A percentile compares a stretch with the other conserved stretches of the same genome.
phyloP scores from a whole-genome alignment of 2,888 invertebrate species.

The Autographa gamma region DNA sequence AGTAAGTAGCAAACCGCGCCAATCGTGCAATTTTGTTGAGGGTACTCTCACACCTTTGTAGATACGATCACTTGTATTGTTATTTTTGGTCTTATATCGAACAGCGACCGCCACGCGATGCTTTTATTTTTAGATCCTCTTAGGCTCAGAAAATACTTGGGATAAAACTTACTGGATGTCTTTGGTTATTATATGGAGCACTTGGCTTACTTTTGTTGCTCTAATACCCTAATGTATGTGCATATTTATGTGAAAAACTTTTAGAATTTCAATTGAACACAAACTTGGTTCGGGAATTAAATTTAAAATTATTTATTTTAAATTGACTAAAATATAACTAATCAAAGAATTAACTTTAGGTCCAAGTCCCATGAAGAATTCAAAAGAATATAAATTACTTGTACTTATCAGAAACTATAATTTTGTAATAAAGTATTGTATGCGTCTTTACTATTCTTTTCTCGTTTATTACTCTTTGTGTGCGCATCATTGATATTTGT shows the following conservation, averaged over 20 bases:
- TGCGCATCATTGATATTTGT: constrained; percentile 12
- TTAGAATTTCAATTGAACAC: not conserved
- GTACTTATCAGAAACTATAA: not conserved
- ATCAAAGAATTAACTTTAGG: too few species aligned
- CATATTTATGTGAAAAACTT: not conserved
- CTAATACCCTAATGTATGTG: not conserved
- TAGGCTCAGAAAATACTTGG: constrained; percentile 45
- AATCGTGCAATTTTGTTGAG: constrained; percentile 45
- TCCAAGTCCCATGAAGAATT: too few species aligned
- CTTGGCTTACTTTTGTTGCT: not conserved
- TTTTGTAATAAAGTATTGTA: not conserved
- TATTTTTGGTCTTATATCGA: constrained; percentile 41
- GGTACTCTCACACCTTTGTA: constrained; percentile 43
- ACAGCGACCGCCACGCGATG: constrained; percentile 45
- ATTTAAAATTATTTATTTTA: too few species aligned
- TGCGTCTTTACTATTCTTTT: too few species aligned
- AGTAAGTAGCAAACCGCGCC: constrained; percentile 51
- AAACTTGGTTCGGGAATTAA: too few species aligned
- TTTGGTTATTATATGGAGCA: constrained; percentile 18
- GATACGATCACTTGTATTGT: constrained; percentile 26
- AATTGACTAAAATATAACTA: too few species aligned
- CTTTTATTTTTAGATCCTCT: constrained; percentile 50
- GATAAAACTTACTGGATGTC: constrained; percentile 46
- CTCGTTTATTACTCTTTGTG: constrained; percentile 5
- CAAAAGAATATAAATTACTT: not conserved